These are phyloP conservation scores for Diorhabda carinulata DNA, from an alignment of 1,140 invertebrate species.

Conservation along the genomic window DNA sequence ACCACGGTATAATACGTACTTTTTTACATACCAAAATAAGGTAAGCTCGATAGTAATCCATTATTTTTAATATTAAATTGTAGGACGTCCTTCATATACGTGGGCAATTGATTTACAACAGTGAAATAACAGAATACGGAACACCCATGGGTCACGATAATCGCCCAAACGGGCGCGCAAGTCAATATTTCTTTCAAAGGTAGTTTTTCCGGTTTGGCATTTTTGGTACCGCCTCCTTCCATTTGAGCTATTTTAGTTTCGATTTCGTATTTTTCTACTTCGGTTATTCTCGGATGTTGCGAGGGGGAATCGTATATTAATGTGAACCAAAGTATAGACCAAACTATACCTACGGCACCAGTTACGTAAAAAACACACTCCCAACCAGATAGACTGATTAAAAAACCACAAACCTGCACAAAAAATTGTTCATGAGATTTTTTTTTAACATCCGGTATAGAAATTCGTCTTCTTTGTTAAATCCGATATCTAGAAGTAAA, in stretches of 20 bases:
- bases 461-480: background rate
- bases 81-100: slow-evolving; percentile 88
- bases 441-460: background rate
- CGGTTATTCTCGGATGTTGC: slow-evolving; percentile 79
- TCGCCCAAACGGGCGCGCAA: slow-evolving; percentile 86
- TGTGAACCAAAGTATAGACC: slow-evolving; percentile 81
- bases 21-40: slow-evolving; percentile 62
- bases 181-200: slow-evolving; percentile 79
- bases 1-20: too few relatives aligned
- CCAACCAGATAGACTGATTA: slow-evolving; percentile 77
- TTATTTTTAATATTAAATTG: slow-evolving; percentile 82
- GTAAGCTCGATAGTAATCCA: slow-evolving; percentile 80
- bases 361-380: slow-evolving; percentile 82
- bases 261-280: slow-evolving; percentile 76
- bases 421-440: background rate
- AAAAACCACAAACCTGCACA: slow-evolving; percentile 61
- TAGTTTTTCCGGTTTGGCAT: slow-evolving; percentile 58
- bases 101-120: slow-evolving; percentile 88
- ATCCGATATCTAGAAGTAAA: background rate
- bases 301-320: slow-evolving; percentile 82
- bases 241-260: slow-evolving; percentile 63
- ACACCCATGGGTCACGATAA: slow-evolving; percentile 83
- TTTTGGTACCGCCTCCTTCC: slow-evolving; percentile 29
- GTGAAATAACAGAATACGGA: slow-evolving; percentile 96
- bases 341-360: slow-evolving; percentile 70